These are phyloP conservation scores for Conus canariensis DNA, from an alignment of 2,888 invertebrate genomes.

Conservation along the genomic window DNA sequence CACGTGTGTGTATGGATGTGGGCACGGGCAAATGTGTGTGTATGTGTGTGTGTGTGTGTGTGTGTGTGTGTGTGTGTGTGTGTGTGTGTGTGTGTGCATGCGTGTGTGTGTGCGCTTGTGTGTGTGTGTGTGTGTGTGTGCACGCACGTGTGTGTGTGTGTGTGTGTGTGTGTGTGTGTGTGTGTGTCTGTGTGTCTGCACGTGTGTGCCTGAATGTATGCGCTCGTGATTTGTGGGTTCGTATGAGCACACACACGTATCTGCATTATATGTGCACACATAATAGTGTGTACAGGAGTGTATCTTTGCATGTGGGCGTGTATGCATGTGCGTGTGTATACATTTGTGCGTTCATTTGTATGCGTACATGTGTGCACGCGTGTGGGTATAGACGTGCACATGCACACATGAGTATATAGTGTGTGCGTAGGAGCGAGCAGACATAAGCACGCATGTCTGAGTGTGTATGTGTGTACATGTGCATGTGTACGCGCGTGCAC, in stretches of 20 bases:
- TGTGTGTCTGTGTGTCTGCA: background rate
- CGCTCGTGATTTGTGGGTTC: background rate
- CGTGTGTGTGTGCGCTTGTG: background rate
- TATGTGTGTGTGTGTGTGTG: background rate
- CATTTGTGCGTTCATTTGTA: no score
- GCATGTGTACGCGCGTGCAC: background rate
- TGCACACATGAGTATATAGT: no score
- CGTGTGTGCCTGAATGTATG: background rate
- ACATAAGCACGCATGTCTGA: no score
- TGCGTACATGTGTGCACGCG: no score
- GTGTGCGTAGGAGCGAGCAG: no score
- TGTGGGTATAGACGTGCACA: no score
- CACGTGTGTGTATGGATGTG: slow-evolving; percentile 2
- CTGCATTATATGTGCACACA: no score
- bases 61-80: background rate
- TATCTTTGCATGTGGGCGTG: no score
- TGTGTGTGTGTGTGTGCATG: background rate
- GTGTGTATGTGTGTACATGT: background rate
- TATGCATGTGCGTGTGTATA: no score
- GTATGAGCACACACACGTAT: no score
- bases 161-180: background rate
- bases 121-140: background rate
- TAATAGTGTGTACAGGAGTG: no score
- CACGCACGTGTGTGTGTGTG: background rate
- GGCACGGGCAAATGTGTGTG: slow-evolving; percentile 2